Percentiles rank a stretch among this genome's conserved stretches.
phyloP scores from a whole-genome alignment of 2,113 vertebrate genomes.

The Mormyrus iriodes region DNA sequence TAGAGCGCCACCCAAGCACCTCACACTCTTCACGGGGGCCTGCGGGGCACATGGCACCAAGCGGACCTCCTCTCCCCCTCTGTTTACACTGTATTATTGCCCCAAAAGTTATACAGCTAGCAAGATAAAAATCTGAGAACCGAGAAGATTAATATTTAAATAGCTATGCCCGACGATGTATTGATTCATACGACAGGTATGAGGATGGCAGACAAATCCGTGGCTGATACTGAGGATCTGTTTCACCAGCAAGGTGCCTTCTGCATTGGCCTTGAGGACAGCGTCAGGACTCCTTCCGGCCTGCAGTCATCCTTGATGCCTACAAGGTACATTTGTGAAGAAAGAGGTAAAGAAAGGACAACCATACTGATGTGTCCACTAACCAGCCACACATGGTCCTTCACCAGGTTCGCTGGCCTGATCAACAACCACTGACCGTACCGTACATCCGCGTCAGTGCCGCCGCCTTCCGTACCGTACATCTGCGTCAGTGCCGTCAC shows the following conservation, averaged over 20 bases:
- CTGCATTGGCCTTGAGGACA: neutral
- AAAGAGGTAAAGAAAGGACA: neutral
- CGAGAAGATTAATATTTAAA: slow-evolving; percentile 12
- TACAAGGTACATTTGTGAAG: neutral
- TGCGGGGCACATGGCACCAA: neutral
- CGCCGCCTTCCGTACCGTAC: no score
- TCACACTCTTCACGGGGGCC: neutral
- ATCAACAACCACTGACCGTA: no score
- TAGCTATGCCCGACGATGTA: neutral
- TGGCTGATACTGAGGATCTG: neutral
- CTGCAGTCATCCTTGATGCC: neutral
- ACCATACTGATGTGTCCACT: neutral
- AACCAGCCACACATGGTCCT: neutral
- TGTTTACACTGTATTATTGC: neutral
- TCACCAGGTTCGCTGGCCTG: no score
- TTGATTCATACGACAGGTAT: neutral
- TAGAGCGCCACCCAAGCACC: neutral
- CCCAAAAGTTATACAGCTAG: neutral
- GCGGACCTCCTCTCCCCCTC: neutral
- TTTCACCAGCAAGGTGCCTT: neutral
- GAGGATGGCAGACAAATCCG: neutral
- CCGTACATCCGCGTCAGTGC: no score
- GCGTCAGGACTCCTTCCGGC: neutral
- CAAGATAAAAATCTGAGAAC: neutral
- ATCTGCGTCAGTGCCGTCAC: no score